These are phyloP conservation scores for Seriola quinqueradiata DNA, from an alignment of 2,113 vertebrate genomes.

Conservation along the genomic window DNA sequence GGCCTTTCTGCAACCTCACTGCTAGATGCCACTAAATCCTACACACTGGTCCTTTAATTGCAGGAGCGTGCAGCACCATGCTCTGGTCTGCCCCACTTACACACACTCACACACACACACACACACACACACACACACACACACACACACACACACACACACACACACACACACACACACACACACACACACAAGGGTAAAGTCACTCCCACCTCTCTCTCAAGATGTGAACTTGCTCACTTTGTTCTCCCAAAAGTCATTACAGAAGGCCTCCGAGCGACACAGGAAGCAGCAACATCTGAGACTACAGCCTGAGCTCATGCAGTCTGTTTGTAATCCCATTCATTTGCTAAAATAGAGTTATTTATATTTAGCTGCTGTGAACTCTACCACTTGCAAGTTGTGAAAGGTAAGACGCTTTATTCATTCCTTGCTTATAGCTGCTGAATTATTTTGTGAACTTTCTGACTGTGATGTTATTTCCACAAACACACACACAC, in stretches of 20 bases:
- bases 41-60: neutral
- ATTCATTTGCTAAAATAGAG: neutral
- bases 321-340: neutral
- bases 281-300: neutral
- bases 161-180: neutral
- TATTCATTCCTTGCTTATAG: neutral
- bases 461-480: neutral
- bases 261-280: neutral
- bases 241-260: neutral
- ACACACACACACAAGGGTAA: neutral
- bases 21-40: too few relatives aligned
- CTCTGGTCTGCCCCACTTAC: neutral
- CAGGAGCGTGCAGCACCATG: neutral
- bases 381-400: neutral
- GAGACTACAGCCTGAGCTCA: neutral
- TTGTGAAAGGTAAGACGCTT: constrained; percentile 19
- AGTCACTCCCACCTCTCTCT: constrained; percentile 18
- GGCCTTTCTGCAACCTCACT: too few relatives aligned
- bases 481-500: neutral
- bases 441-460: neutral
- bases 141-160: neutral
- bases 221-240: constrained; percentile 2
- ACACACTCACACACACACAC: neutral
- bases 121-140: neutral
- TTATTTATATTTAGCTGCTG: neutral